Conservation (phyloP, 2,888 invertebrate genomes). For the Linyphia triangularis region DNA sequence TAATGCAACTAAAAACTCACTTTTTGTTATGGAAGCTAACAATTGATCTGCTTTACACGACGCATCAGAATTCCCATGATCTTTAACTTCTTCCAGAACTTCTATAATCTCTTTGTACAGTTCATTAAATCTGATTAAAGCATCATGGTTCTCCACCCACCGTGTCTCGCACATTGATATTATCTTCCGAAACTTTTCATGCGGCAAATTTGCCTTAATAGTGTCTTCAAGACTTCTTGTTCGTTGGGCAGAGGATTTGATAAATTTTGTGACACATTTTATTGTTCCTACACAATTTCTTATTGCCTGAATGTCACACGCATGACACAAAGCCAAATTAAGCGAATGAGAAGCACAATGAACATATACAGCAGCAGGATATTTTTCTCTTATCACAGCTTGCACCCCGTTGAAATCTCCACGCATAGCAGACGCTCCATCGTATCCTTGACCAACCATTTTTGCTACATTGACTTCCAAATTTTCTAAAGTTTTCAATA, state of each 20-base stretch:
- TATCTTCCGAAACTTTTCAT: background rate
- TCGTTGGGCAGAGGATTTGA: background rate
- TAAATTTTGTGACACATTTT: background rate
- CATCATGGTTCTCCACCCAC: slow-evolving; percentile 2
- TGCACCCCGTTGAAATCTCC: slow-evolving; percentile 21
- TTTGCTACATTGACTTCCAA: background rate
- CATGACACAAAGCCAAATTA: background rate
- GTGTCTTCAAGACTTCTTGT: background rate
- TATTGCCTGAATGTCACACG: background rate
- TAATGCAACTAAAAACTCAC: background rate
- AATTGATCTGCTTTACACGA: background rate
- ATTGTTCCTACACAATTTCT: slow-evolving; percentile 22
- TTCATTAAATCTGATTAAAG: background rate
- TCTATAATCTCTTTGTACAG: background rate
- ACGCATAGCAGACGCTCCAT: slow-evolving; percentile 4
- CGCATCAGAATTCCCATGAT: background rate
- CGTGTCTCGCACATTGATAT: background rate
- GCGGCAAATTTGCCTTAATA: background rate
- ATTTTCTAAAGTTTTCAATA: background rate
- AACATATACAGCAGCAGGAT: slow-evolving; percentile 1
- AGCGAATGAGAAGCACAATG: slow-evolving; percentile 1
- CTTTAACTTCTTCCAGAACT: background rate
- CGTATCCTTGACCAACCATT: slow-evolving; percentile 1
- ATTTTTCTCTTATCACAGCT: background rate
- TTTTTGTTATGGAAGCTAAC: background rate